Conservation (phyloP, 2,113 vertebrate species). For the Elephas maximus region DNA sequence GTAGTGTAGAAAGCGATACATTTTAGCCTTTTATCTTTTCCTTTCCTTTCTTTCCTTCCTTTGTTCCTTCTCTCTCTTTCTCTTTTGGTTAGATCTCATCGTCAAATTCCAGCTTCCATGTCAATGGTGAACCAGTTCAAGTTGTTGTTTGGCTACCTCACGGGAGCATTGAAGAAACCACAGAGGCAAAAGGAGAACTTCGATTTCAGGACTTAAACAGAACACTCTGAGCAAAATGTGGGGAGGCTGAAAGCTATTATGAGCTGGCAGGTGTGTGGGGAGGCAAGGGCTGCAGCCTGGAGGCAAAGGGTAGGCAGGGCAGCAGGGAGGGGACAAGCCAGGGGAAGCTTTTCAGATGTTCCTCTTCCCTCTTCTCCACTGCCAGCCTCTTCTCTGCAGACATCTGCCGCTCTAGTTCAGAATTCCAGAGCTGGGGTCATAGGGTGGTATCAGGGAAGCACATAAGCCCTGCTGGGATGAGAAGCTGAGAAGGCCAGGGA, state of each 20-base stretch:
- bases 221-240: not conserved
- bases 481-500: not conserved
- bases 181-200: not conserved
- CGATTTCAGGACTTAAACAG: not conserved
- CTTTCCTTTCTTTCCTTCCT: accelerated
- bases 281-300: not conserved
- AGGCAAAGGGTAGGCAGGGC: not conserved
- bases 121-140: not conserved
- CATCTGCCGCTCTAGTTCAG: not conserved
- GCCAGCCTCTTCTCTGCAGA: not conserved
- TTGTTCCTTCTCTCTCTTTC: not conserved
- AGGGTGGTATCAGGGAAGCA: not conserved
- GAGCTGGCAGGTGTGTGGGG: not conserved
- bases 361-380: not conserved
- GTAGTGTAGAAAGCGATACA: not conserved
- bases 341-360: not conserved
- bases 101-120: not conserved
- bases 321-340: not conserved
- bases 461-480: not conserved
- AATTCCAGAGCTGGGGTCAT: not conserved
- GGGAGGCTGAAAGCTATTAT: not conserved
- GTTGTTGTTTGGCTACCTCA: not conserved
- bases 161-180: not conserved
- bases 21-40: not conserved
- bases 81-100: not conserved